A percentile compares a stretch with the other conserved stretches of the same genome.
These are phyloP conservation scores for Spermophilus dauricus DNA, from an alignment of 2,113 vertebrate genomes.

Conservation along the genomic window DNA sequence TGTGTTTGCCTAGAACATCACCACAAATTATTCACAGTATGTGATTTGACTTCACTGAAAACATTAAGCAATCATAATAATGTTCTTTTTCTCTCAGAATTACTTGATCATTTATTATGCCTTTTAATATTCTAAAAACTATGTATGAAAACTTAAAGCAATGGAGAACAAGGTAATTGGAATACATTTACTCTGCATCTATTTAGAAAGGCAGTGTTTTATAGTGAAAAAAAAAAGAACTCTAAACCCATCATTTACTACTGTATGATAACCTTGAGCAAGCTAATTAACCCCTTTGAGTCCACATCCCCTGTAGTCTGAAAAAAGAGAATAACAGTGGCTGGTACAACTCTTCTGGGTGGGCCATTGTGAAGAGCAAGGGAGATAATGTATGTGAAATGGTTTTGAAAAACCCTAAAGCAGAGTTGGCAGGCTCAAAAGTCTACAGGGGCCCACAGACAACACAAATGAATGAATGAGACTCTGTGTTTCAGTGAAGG, in stretches of 20 bases:
- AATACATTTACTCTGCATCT: constrained; percentile 41
- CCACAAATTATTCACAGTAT: constrained; percentile 53
- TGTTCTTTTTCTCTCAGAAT: constrained; percentile 61
- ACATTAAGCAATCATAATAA: constrained; percentile 63
- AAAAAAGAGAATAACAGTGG: not conserved
- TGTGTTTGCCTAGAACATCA: constrained; percentile 78
- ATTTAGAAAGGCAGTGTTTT: constrained; percentile 46
- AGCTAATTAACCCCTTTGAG: not conserved
- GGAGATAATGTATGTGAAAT: not conserved
- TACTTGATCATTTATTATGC: constrained; percentile 65
- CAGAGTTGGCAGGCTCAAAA: not conserved
- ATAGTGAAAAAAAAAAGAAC: not conserved
- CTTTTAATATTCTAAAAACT: constrained; percentile 72
- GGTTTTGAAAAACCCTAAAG: constrained; percentile 28
- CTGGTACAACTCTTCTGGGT: not conserved
- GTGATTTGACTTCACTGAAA: constrained; percentile 68
- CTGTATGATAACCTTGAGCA: not conserved
- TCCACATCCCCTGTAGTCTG: not conserved
- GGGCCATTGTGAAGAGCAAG: not conserved
- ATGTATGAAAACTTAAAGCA: constrained; percentile 47
- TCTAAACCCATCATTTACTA: not conserved
- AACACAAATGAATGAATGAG: not conserved
- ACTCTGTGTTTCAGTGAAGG: not conserved
- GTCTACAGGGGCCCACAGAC: not conserved
- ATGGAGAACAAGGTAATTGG: constrained; percentile 33